A percentile compares a stretch with the other conserved stretches of the same genome.
Conservation (phyloP, 2,888 invertebrate species). For the Coenonympha arcania region DNA sequence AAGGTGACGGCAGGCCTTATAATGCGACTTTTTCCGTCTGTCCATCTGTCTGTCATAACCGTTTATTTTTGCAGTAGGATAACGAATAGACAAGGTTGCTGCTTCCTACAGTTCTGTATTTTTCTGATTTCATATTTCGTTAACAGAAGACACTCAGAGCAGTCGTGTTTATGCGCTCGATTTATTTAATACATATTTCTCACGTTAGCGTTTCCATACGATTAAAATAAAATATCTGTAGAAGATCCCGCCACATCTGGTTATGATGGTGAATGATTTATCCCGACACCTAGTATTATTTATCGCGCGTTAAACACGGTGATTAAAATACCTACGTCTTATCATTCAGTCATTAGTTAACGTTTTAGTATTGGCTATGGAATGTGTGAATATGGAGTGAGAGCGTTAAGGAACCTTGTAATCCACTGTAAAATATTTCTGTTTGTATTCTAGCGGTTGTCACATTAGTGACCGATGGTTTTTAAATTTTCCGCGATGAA, state of each 20-base stretch:
- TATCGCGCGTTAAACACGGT: not conserved
- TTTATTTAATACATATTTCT: not conserved
- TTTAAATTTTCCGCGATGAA: slow-evolving; percentile 72
- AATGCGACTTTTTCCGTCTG: too few species aligned
- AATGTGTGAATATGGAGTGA: slow-evolving; percentile 9
- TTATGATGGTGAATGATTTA: slow-evolving; percentile 10
- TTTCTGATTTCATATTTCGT: too few species aligned
- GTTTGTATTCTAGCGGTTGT: slow-evolving; percentile 69
- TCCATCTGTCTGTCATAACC: too few species aligned
- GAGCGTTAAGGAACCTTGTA: slow-evolving; percentile 47
- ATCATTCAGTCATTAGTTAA: not conserved
- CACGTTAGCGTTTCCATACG: not conserved
- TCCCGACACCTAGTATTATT: not conserved
- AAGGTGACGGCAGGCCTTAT: too few species aligned
- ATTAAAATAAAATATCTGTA: not conserved
- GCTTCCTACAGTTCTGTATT: too few species aligned
- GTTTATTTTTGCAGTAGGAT: too few species aligned
- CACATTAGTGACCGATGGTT: slow-evolving; percentile 71
- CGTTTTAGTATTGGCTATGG: not conserved
- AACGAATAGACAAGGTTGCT: too few species aligned
- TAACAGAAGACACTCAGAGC: not conserved
- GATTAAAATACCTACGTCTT: slow-evolving; percentile 6
- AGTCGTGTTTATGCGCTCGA: not conserved
- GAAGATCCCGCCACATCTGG: not conserved
- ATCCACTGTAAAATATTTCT: slow-evolving; percentile 69